Percentiles rank a stretch among this genome's conserved stretches.
phyloP scores from a whole-genome alignment of 35 echinoderm and acorn worm species.

The Nesometra sesokonis region DNA sequence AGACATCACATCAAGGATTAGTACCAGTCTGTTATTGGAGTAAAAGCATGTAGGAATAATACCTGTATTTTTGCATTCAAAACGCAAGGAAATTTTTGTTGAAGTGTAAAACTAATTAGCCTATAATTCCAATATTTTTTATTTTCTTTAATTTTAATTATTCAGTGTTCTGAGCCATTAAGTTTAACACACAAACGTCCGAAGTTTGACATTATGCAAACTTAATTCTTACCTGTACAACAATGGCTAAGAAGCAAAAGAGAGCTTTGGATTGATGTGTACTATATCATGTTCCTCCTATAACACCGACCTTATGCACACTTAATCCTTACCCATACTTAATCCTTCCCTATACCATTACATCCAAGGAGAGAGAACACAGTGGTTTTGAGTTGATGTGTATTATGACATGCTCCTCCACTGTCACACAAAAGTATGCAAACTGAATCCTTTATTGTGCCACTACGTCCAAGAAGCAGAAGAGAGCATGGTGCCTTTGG shows the following conservation, averaged over 20 bases:
- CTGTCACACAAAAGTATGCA: neutral
- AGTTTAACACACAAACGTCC: too few relatives aligned
- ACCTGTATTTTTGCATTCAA: too few relatives aligned
- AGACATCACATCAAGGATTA: too few relatives aligned
- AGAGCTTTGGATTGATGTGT: slow-evolving; percentile 21
- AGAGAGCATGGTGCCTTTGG: slow-evolving; percentile 18
- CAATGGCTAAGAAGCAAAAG: slow-evolving; percentile 24
- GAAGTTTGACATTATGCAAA: neutral
- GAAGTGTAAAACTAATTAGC: too few relatives aligned
- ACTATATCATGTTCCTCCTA: too few relatives aligned
- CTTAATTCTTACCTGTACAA: slow-evolving; percentile 34
- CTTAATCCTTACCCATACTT: slow-evolving; percentile 25
- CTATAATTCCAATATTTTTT: too few relatives aligned
- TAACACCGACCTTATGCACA: neutral
- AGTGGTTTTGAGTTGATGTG: slow-evolving; percentile 20
- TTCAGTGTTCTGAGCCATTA: too few relatives aligned
- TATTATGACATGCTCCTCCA: too few relatives aligned
- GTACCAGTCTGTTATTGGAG: too few relatives aligned
- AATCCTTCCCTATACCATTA: slow-evolving; percentile 35
- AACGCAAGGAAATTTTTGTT: too few relatives aligned
- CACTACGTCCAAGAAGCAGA: slow-evolving; percentile 33
- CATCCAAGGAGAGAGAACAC: slow-evolving; percentile 27
- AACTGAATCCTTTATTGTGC: slow-evolving; percentile 19
- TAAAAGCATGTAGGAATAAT: too few relatives aligned
- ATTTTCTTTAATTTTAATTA: too few relatives aligned